These are phyloP conservation scores for Callionymus lyra DNA, from an alignment of 2,113 vertebrate genomes.

Conservation along the genomic window DNA sequence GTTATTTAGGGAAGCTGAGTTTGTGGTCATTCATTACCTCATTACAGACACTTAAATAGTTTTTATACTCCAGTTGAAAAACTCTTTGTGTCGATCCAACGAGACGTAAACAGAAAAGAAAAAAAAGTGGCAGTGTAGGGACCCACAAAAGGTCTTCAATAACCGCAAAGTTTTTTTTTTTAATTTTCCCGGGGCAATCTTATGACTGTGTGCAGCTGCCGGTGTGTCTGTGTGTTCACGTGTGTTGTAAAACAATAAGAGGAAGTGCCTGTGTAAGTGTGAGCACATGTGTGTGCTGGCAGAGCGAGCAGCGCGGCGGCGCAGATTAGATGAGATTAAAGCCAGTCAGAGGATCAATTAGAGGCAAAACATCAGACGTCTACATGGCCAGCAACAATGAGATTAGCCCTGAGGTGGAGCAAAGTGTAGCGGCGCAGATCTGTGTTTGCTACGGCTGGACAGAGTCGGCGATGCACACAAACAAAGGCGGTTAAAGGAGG, in stretches of 20 bases:
- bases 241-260: no score
- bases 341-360: conserved; percentile 73
- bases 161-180: no score
- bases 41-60: not conserved
- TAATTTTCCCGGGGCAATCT: no score
- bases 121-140: no score
- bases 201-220: not conserved
- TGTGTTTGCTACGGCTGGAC: not conserved
- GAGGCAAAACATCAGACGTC: conserved; percentile 69
- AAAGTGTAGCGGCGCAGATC: not conserved
- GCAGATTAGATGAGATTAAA: conserved; percentile 76
- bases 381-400: conserved; percentile 65
- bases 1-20: not conserved
- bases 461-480: not conserved
- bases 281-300: conserved; percentile 32
- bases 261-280: conserved; percentile 1
- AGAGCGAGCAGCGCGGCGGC: conserved; percentile 53
- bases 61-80: no score
- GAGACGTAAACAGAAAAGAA: no score
- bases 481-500: conserved; percentile 6
- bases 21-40: conserved; percentile 2
- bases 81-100: no score
- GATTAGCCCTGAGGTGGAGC: conserved; percentile 61
- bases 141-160: no score
- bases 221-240: conserved; percentile 4